Conservation (phyloP, 2,113 vertebrate species). For the Zapornia atra region DNA sequence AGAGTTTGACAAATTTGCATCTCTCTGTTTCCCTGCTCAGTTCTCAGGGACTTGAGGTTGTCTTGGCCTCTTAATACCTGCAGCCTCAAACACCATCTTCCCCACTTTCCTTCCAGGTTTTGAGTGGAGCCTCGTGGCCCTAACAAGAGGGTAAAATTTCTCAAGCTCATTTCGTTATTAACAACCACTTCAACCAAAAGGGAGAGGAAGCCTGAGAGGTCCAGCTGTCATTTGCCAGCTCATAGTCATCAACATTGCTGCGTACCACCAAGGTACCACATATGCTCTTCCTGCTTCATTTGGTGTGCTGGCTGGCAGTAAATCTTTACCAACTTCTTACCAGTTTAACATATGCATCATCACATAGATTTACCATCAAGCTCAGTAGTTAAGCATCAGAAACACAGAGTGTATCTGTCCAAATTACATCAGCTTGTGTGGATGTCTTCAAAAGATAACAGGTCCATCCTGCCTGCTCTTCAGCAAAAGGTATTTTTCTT, state of each 20-base stretch:
- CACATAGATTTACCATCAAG: not conserved
- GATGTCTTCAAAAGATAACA: not conserved
- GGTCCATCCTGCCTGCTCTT: not conserved
- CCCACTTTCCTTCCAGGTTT: not conserved
- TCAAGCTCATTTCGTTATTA: not conserved
- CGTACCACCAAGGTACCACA: not conserved
- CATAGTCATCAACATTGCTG: rapidly evolving
- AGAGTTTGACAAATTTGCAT: not conserved
- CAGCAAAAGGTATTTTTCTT: not conserved
- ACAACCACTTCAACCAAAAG: not conserved
- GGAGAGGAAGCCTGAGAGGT: not conserved
- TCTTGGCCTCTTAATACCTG: not conserved
- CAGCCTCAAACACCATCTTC: not conserved
- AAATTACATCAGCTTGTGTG: not conserved
- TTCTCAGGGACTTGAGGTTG: not conserved
- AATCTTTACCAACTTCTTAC: not conserved
- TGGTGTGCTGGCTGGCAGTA: not conserved
- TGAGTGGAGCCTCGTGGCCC: not conserved
- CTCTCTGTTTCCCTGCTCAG: not conserved
- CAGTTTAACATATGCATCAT: not conserved
- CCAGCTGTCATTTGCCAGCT: not conserved
- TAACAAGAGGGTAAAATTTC: not conserved
- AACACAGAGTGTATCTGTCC: not conserved
- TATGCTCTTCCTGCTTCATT: not conserved
- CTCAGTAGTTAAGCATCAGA: not conserved